Base-by-base conservation (phyloP, 2,888 invertebrate genomes). In the Fragum whitleyi region DNA sequence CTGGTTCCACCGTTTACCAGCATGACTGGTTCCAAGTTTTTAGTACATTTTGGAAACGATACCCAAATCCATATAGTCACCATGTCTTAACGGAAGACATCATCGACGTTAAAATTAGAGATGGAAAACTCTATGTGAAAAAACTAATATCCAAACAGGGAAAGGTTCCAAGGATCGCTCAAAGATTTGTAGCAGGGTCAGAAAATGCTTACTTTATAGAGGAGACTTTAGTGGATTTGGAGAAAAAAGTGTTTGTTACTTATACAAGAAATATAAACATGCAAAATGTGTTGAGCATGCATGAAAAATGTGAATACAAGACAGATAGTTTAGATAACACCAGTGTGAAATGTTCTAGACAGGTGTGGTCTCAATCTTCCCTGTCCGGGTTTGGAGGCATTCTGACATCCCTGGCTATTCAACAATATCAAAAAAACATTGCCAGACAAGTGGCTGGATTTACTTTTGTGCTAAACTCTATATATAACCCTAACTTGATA, bases 111-210 rank as follows among this genome's bases (percentile, higher is more conserved):
- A 32, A 61, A 28, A 39, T 77, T 7, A 59, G 39, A 7, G 75
- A 57, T 1, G 51, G 69, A 42, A 76, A 77, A 67, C 70, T 86
- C 16, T 62, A 67, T 42, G 81, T 77, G 2, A 86, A 83, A 67
- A 53, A 75, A 26, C 62, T 86, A 0, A 75, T 83, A 9, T 72
- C 77, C 1, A 83, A 86, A 69, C 74, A 72, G 32, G 78, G 80
- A 42, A 83, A 74, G n/a, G 69, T 81, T 26, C 86, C 86, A 0
- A 62, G 51, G 29, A 77, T 80, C 55, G 51, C 74, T 26, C 65
- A 77, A 51, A 77, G 53, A 28, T 91, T 72, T 86, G 90, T 86
- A 86, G 89, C 69, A 1, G 75, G 74, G 7, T 53, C 69, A 14
- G 51, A 71, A 39, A 55, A 81, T 28, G 69, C 72, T 28, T 77